Conservation (phyloP, 1,140 invertebrate species). For the Tetramorium simillimum region DNA sequence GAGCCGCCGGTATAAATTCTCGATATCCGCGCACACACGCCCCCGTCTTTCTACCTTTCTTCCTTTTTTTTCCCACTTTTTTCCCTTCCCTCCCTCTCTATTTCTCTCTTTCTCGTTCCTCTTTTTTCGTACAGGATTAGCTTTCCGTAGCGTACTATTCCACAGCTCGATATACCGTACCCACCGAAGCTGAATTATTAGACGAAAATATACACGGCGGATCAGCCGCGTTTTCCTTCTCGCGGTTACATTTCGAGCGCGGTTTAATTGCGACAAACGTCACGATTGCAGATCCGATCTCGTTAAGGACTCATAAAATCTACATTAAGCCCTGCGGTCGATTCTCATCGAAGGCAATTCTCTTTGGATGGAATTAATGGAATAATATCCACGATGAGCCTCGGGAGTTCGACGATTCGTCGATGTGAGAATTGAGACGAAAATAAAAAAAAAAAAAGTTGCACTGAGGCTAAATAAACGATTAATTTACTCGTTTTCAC, state of each 20-base stretch:
- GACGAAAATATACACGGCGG: conserved; percentile 39
- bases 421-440: too few relatives aligned
- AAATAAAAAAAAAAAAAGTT: not conserved
- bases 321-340: conserved; percentile 5
- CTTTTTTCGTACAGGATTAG: not conserved
- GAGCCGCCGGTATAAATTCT: conserved; percentile 25
- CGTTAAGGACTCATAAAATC: conserved; percentile 46
- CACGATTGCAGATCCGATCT: conserved; percentile 33
- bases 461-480: not conserved
- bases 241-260: not conserved
- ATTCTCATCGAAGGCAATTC: conserved; percentile 13
- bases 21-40: not conserved
- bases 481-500: not conserved
- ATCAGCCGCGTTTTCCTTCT: conserved; percentile 27
- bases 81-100: not conserved
- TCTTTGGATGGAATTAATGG: conserved; percentile 23
- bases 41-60: not conserved
- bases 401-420: not conserved
- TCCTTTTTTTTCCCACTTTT: not conserved
- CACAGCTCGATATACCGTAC: not conserved
- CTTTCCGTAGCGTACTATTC: not conserved
- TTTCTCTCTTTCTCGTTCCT: not conserved
- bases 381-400: not conserved
- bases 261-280: conserved; percentile 50
- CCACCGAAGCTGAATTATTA: conserved; percentile 41